Evolutionary conservation across 2,888 invertebrate genomes (phyloP).

Genomic region (Apodemia hepburni): DNA sequence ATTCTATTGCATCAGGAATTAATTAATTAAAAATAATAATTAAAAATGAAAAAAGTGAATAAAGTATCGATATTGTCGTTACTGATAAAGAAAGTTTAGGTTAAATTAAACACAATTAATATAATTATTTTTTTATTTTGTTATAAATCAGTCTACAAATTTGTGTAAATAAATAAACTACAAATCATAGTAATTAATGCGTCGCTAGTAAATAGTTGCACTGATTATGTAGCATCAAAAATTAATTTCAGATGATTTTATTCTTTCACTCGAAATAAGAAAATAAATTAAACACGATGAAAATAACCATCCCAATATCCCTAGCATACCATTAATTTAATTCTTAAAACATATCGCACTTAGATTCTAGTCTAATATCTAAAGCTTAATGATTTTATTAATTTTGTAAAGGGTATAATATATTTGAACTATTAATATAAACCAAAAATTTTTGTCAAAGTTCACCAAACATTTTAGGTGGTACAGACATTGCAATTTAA

Average conservation of each 20-base stretch:
- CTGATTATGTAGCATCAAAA: not conserved
- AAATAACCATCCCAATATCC: not conserved
- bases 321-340: not conserved
- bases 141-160: constrained; percentile 8
- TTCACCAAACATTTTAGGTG: too few relatives aligned
- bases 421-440: too few relatives aligned
- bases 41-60: too few relatives aligned
- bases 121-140: not conserved
- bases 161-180: not conserved
- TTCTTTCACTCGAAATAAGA: not conserved
- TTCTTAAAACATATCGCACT: not conserved
- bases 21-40: too few relatives aligned
- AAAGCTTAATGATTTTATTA: too few relatives aligned
- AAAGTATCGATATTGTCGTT: too few relatives aligned
- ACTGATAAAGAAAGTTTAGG: too few relatives aligned
- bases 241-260: not conserved
- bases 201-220: not conserved
- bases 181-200: not conserved
- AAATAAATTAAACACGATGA: not conserved
- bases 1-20: too few relatives aligned
- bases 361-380: not conserved
- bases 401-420: too few relatives aligned
- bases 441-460: too few relatives aligned
- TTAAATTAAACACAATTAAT: not conserved
- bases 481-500: too few relatives aligned